Base-by-base conservation (phyloP, 2,797 vertebrate species). In the Ctenopoma kingsleyae region DNA sequence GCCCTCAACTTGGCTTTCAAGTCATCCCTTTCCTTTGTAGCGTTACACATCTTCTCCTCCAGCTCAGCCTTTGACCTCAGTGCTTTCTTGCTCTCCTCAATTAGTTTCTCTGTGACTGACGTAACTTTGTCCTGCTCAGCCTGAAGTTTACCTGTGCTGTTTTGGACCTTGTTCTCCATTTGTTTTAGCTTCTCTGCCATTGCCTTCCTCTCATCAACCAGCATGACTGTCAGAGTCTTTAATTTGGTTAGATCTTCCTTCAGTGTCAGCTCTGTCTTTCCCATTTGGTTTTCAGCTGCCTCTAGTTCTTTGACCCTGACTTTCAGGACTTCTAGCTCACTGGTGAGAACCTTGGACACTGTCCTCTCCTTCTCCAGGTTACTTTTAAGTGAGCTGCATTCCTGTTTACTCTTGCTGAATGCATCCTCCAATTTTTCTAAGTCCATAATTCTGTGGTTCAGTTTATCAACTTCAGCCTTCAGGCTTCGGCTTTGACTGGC, bases 241-340 rank as follows among this genome's bases (percentile, higher is more conserved):
- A 99, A 57, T 90, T 99, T 99, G 81, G 95, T 96, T 58, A 99
- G 93, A 57, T 99, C 98, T 84, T 99, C 98, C 88, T 97, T 98
- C 71, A 99, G 91, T 0, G 92, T 93, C 76, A 94, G 78, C 88
- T 99, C 98, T 0, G 95, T 96, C 91, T 97, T 97, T 81, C 95
- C 97, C 80, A 99, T 87, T 60, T 96, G 95, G 79, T 68, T 90
- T 80, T 98, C 97, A 70, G 93, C 93, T 59, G 83, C 89, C 92
- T 99, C 97, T 41, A 99, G 89, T 57, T 99, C 97, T 8, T 92
- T 95, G 70, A 99, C 95, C 82, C 96, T 93, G 62, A 85, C 90
- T 90, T 97, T 97, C 90, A 99, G 89, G 56, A 90, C 88, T 23
- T 98, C 97, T 22, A 99, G 81, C 82, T 99, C 97, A 65, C 94